Percentiles rank a stretch among this genome's conserved stretches.
These are phyloP conservation scores for Limanda limanda DNA, from an alignment of 2,113 vertebrate genomes.

Conservation along the genomic window DNA sequence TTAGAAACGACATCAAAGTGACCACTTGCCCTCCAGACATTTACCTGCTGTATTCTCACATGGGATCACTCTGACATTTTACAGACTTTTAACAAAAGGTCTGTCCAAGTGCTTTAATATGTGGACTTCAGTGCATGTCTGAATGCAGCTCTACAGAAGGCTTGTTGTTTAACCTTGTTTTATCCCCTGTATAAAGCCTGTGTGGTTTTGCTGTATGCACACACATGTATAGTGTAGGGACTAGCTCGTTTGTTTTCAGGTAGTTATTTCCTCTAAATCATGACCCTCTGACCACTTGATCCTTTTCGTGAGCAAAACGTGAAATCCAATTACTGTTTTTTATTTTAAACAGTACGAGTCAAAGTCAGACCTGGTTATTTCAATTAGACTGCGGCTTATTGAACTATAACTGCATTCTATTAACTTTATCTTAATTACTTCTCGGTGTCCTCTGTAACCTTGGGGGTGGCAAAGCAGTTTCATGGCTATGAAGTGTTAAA, in stretches of 20 bases:
- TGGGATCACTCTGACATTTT: not conserved
- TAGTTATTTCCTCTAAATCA: constrained; percentile 27
- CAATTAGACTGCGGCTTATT: constrained; percentile 72
- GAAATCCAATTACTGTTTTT: constrained; percentile 58
- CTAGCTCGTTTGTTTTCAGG: constrained; percentile 12
- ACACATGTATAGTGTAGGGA: no score
- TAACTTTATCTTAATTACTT: constrained; percentile 82
- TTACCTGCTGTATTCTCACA: not conserved
- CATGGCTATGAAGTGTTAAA: constrained; percentile 42
- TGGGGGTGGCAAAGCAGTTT: constrained; percentile 32
- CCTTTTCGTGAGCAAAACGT: constrained; percentile 30
- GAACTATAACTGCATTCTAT: constrained; percentile 74
- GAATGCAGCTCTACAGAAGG: not conserved
- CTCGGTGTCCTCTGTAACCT: constrained; percentile 67
- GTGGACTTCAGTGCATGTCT: not conserved
- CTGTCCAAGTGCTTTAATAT: not conserved
- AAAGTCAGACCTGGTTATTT: constrained; percentile 59
- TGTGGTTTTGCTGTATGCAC: no score
- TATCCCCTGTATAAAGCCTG: no score
- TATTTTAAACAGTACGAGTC: constrained; percentile 54
- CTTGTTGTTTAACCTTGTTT: no score
- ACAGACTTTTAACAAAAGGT: not conserved
- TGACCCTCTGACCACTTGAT: constrained; percentile 24
- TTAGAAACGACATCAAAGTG: not conserved
- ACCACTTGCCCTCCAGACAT: not conserved